Evolutionary conservation across 2,888 invertebrate species (phyloP).

Genomic region (Microctonus brassicae): DNA sequence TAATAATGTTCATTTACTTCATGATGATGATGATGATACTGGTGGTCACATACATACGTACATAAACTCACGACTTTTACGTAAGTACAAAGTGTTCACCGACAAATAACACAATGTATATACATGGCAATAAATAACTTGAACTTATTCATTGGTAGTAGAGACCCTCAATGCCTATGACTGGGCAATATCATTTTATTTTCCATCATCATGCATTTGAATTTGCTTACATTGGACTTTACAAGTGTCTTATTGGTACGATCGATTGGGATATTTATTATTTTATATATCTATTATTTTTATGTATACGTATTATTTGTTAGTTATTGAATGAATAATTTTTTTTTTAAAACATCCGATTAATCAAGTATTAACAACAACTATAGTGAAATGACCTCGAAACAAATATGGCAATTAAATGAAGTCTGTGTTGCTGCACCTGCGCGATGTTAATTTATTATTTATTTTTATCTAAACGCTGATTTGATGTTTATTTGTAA

Average conservation of each 20-base stretch:
- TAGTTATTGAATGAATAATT: not conserved
- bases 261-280: constrained; percentile 3
- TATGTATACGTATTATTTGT: not conserved
- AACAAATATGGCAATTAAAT: not conserved
- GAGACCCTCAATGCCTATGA: constrained; percentile 16
- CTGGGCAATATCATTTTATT: not conserved
- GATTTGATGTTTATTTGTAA: not conserved
- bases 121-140: constrained; percentile 32
- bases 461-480: too few relatives aligned
- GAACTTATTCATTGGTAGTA: not conserved
- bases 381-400: not conserved
- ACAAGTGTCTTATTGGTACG: constrained; percentile 21
- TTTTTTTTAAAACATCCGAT: not conserved
- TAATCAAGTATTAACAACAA: constrained; percentile 10
- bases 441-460: not conserved
- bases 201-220: not conserved
- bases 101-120: constrained; percentile 33
- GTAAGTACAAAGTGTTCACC: constrained; percentile 32
- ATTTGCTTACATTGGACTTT: constrained; percentile 10
- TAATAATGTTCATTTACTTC: constrained; percentile 4
- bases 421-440: not conserved
- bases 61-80: constrained; percentile 22
- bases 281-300: not conserved
- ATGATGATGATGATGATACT: constrained; percentile 23
- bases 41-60: constrained; percentile 4